Evolutionary conservation across 2,888 invertebrate species (phyloP).

Genomic region (Rhagophthalmus giganteus): DNA sequence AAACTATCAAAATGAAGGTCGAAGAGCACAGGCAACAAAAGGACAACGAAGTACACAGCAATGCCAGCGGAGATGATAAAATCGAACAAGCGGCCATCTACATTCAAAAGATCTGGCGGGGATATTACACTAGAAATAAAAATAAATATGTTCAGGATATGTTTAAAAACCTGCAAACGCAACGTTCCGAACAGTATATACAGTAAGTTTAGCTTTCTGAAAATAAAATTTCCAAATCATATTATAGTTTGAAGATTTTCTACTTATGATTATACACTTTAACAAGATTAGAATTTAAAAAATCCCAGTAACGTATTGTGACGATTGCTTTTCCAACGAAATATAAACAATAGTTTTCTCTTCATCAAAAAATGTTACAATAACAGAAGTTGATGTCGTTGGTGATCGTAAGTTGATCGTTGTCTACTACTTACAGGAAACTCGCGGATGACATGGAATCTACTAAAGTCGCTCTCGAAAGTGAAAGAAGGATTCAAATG

Average conservation of each 20-base stretch:
- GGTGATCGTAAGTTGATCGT: neutral
- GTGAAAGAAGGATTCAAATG: constrained; percentile 82
- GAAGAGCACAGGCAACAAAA: constrained; percentile 53
- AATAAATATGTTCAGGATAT: constrained; percentile 67
- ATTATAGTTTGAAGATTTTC: too few species aligned
- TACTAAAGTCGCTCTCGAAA: constrained; percentile 81
- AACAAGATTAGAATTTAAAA: too few species aligned
- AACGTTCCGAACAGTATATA: constrained; percentile 80
- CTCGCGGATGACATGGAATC: constrained; percentile 82
- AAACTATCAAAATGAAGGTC: constrained; percentile 67
- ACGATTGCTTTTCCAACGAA: too few species aligned
- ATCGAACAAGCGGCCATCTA: constrained; percentile 67
- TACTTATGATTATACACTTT: too few species aligned
- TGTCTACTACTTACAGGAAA: constrained; percentile 60
- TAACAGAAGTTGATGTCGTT: neutral
- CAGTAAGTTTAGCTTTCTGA: constrained; percentile 61
- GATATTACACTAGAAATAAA: constrained; percentile 76
- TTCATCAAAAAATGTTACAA: neutral
- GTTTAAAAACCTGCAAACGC: constrained; percentile 71
- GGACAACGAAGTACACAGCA: constrained; percentile 42
- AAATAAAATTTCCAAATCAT: too few species aligned
- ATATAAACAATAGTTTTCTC: neutral
- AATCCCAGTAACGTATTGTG: too few species aligned
- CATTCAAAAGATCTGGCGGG: constrained; percentile 86
- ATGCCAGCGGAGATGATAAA: constrained; percentile 50